These are phyloP conservation scores for Portunus trituberculatus DNA, from an alignment of 1,140 invertebrate genomes.

Conservation along the genomic window DNA sequence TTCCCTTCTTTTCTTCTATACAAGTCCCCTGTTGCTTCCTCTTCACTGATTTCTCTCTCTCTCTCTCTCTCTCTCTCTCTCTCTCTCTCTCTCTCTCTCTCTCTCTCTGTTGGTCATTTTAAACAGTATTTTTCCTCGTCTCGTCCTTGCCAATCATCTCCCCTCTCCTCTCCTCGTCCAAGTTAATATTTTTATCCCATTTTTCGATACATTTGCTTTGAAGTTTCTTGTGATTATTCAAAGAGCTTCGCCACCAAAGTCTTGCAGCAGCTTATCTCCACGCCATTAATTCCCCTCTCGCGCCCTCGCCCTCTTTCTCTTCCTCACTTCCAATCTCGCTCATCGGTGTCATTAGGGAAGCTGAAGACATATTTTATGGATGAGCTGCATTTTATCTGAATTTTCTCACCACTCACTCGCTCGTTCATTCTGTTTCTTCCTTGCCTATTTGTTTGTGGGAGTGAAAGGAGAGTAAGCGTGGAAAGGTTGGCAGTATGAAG, in stretches of 20 bases:
- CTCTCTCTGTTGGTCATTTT: neutral
- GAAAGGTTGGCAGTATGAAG: no score
- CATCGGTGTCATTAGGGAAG: neutral
- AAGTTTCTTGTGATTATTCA: neutral
- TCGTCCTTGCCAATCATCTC: neutral
- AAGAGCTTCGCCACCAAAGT: neutral
- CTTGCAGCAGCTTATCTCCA: neutral
- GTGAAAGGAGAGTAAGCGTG: no score
- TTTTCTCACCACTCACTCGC: no score
- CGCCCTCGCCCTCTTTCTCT: neutral
- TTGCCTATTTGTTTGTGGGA: no score
- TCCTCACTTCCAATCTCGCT: neutral
- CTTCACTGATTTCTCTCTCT: neutral
- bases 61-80: conserved; percentile 20
- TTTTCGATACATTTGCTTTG: neutral
- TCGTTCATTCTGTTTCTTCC: no score
- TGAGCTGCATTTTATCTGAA: no score
- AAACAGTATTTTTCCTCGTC: neutral
- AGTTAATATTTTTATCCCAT: neutral
- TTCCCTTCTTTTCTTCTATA: neutral
- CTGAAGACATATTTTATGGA: no score
- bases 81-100: conserved; percentile 18
- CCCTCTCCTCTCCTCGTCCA: neutral
- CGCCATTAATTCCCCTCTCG: neutral
- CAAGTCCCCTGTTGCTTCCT: neutral